Evolutionary conservation across 2,797 vertebrate species (phyloP).

Genomic region (Erpetoichthys calabaricus): DNA sequence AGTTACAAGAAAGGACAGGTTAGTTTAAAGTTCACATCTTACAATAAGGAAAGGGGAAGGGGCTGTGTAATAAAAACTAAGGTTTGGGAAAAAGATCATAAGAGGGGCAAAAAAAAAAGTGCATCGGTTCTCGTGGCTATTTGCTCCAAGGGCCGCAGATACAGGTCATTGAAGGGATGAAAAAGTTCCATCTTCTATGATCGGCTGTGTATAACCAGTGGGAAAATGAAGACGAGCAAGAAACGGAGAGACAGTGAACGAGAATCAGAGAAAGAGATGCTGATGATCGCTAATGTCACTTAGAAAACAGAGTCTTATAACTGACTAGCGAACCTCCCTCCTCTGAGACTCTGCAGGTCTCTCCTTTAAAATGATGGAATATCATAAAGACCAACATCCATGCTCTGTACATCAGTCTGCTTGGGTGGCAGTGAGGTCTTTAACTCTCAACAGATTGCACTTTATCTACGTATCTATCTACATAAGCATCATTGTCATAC

Average conservation of each 20-base stretch:
- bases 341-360: constrained; percentile 10
- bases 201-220: constrained; percentile 25
- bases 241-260: constrained; percentile 12
- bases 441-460: no score
- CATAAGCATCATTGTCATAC: no score
- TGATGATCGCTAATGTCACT: constrained; percentile 6
- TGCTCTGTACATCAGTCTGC: no score
- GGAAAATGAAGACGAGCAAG: constrained; percentile 19
- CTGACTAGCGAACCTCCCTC: constrained; percentile 16
- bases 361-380: constrained; percentile 9
- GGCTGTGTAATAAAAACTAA: no score
- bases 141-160: constrained; percentile 71
- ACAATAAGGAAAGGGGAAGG: no score
- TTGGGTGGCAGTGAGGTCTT: no score
- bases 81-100: no score
- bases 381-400: not conserved
- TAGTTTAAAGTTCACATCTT: no score
- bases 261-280: constrained; percentile 9
- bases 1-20: no score
- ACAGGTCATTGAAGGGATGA: constrained; percentile 79
- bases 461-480: no score
- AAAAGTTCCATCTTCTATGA: constrained; percentile 36
- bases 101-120: constrained; percentile 3
- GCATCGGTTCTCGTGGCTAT: constrained; percentile 64
- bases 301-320: not conserved